Conservation (phyloP, 2,797 vertebrate species). For the Phoeniculus purpureus region DNA sequence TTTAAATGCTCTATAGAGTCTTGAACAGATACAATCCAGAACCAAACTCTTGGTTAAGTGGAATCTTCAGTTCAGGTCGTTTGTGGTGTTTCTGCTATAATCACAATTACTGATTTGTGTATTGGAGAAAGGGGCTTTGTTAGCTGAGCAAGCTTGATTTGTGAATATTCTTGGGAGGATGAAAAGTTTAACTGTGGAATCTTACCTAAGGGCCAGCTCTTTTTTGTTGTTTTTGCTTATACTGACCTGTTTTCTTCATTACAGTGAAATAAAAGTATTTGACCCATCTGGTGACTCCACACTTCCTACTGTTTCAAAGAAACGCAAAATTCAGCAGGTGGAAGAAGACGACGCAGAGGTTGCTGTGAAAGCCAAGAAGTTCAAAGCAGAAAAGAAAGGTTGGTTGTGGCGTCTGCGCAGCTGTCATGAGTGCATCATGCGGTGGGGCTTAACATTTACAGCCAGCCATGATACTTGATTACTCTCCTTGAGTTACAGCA, state of each 20-base stretch:
- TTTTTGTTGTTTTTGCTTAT: neutral
- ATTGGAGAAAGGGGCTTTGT: neutral
- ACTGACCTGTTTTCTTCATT: neutral
- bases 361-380: slow-evolving; percentile 87
- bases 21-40: neutral
- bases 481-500: neutral
- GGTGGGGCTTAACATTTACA: neutral
- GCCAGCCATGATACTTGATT: neutral
- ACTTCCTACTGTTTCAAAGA: slow-evolving; percentile 89
- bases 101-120: neutral
- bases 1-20: neutral
- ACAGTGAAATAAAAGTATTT: slow-evolving; percentile 90
- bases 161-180: neutral
- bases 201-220: neutral
- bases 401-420: slow-evolving; percentile 37
- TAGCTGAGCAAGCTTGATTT: neutral
- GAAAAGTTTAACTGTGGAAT: neutral
- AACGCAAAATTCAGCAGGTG: slow-evolving; percentile 91
- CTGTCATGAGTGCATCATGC: neutral
- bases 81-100: neutral
- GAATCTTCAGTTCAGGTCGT: neutral
- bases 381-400: slow-evolving; percentile 85
- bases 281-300: slow-evolving; percentile 95
- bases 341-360: slow-evolving; percentile 77
- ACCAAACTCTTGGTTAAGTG: neutral